phyloP scores from a whole-genome alignment of 1,140 invertebrate species.

The Bradynema listronoti region DNA sequence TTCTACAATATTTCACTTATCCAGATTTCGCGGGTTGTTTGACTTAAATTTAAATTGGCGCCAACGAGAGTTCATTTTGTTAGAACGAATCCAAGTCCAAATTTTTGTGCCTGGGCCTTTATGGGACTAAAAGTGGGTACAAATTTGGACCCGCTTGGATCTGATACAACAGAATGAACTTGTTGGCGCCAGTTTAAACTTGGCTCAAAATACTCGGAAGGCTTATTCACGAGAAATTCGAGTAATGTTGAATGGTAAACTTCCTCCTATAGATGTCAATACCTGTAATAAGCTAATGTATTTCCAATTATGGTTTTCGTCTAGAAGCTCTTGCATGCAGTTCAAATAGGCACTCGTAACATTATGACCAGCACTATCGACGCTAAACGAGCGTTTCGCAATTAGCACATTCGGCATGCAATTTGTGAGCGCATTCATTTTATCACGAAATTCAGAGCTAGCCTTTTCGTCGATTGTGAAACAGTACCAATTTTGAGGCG shows the following conservation, averaged over 20 bases:
- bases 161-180: neutral
- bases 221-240: too few relatives aligned
- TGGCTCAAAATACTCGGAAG: too few relatives aligned
- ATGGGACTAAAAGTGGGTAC: too few relatives aligned
- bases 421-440: conserved; percentile 20
- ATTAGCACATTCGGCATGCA: conserved; percentile 38
- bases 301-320: conserved; percentile 24
- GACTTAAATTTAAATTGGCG: too few relatives aligned
- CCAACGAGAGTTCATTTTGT: too few relatives aligned
- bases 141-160: neutral
- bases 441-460: conserved; percentile 13
- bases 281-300: conserved; percentile 29
- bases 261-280: neutral
- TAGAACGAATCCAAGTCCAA: too few relatives aligned
- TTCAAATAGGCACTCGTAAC: conserved; percentile 12
- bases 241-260: too few relatives aligned
- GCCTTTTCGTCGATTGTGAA: conserved; percentile 33
- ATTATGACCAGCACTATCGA: conserved; percentile 30
- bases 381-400: conserved; percentile 12
- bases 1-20: conserved; percentile 41
- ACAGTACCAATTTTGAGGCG: conserved; percentile 42
- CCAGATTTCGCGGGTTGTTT: too few relatives aligned
- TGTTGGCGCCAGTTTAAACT: too few relatives aligned
- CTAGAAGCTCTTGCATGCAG: conserved; percentile 27
- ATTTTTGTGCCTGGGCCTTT: too few relatives aligned